Base-by-base conservation (phyloP, 2,113 vertebrate species). In the Mungos mungo region DNA sequence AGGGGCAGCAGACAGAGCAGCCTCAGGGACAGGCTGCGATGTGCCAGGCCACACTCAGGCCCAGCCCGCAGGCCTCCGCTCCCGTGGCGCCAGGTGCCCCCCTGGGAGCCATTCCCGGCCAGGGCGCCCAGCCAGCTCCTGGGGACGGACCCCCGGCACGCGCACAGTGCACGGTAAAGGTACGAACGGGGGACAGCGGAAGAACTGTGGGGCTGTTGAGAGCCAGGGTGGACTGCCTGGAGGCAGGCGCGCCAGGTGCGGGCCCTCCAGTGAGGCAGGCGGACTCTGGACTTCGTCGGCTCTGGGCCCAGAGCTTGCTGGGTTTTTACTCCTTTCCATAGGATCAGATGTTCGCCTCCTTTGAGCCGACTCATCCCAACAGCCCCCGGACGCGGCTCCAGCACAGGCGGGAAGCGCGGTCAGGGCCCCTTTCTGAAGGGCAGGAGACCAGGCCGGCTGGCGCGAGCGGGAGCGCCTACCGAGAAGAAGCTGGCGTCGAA, bases 401-500 rank as follows among this genome's bases (percentile, higher is more conserved):
- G 5, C 25, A 2, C 77, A 25, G 1, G 45, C 31, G 50, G 31
- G 21, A 16, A 38, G 33, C 33, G 85, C 3, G 18, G 3, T 29
- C 63, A 7, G 76, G 18, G 0, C 14, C 45, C 57, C 33, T 54
- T 41, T 27, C 18, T 7, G 7, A 50, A 31, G 54, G 23, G 1
- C 15, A 1, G 8, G 52, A 31, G 57, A 1, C 25, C 38, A 9
- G 63, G 23, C 18, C 35, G 1, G 4, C 10, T 0, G 1, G 5
- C 23, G 54, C 33, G 15, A 5, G 7, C 2, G 0, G 80, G 3
- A 2, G 5, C 77, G 99, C 99, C 99, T 93, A 99, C 99, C 60
- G 99, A 99, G 98, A 99, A 99, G 98, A 99, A 99, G 98, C 98
- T 99, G 98, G 99, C 97, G 41, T 99, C 99, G 33, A 99, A 99